A percentile compares a stretch with the other conserved stretches of the same genome.
phyloP scores from a whole-genome alignment of 2,797 vertebrate genomes.

The Phyllotis vaccarum region DNA sequence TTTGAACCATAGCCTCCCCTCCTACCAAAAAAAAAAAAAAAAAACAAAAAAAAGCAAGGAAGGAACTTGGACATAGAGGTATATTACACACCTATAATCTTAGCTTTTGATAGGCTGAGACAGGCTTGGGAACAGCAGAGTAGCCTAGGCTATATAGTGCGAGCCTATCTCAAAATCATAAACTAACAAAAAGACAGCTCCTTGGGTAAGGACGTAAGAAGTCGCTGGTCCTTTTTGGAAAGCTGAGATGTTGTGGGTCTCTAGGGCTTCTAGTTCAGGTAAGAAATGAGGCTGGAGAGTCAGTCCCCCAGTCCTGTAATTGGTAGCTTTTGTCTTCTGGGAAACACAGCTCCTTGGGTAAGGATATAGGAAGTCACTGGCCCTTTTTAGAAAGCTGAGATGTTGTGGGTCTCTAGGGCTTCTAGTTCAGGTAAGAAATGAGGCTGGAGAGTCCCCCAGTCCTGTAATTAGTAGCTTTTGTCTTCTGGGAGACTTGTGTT shows the following conservation, averaged over 20 bases:
- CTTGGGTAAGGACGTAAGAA: background rate
- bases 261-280: background rate
- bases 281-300: background rate
- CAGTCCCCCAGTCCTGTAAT: background rate
- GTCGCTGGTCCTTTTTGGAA: background rate
- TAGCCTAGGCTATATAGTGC: background rate
- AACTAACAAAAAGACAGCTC: background rate
- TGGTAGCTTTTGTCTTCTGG: background rate
- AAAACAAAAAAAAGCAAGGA: background rate
- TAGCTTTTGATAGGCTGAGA: background rate
- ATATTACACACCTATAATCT: too few relatives aligned
- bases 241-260: background rate
- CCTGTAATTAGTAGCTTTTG: background rate
- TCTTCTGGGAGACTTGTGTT: constrained; percentile 16
- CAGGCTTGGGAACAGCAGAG: background rate
- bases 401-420: background rate
- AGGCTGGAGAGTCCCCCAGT: background rate
- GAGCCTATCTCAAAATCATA: background rate
- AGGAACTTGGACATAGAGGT: background rate
- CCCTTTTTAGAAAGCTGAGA: background rate
- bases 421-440: background rate
- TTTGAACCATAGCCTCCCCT: background rate
- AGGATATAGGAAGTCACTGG: background rate
- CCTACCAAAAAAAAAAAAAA: background rate
- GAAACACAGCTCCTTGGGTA: background rate